Percentiles rank a stretch among this genome's conserved stretches.
These are phyloP conservation scores for Drosophila santomea DNA, from an alignment of 1,140 invertebrate genomes.

Conservation along the genomic window DNA sequence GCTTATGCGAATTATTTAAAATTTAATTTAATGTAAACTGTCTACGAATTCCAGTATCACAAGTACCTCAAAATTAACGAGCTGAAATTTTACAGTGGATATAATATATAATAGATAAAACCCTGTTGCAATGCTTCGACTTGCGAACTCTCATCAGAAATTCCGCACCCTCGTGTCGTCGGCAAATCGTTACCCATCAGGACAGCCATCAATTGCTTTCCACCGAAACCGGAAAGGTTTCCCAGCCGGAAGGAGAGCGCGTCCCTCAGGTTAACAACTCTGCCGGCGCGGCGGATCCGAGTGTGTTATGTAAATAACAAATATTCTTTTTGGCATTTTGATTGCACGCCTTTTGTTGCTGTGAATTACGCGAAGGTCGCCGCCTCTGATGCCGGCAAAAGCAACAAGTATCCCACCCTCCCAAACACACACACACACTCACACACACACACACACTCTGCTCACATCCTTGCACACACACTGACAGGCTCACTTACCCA, in stretches of 20 bases:
- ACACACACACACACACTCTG: too few relatives aligned
- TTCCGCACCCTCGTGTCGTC: background rate
- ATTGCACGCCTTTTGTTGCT: slow-evolving; percentile 51
- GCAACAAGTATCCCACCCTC: slow-evolving; percentile 45
- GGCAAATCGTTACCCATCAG: slow-evolving; percentile 35
- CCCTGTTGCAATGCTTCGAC: background rate
- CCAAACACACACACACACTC: background rate
- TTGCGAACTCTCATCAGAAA: background rate
- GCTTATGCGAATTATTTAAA: background rate
- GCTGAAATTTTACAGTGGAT: background rate
- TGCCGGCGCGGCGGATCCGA: background rate
- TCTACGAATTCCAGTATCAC: too few relatives aligned
- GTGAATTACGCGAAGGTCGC: slow-evolving; percentile 35
- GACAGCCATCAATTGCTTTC: slow-evolving; percentile 38
- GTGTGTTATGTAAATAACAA: slow-evolving; percentile 46
- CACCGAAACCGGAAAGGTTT: slow-evolving; percentile 19
- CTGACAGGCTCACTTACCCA: background rate
- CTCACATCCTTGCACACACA: too few relatives aligned
- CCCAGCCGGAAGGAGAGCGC: background rate
- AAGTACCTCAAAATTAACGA: too few relatives aligned
- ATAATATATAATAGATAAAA: background rate
- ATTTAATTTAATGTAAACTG: too few relatives aligned
- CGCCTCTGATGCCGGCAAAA: background rate
- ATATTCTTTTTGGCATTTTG: slow-evolving; percentile 57
- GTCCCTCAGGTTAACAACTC: background rate